These are phyloP conservation scores for Poecilia picta DNA, from an alignment of 2,797 vertebrate species.

Conservation along the genomic window DNA sequence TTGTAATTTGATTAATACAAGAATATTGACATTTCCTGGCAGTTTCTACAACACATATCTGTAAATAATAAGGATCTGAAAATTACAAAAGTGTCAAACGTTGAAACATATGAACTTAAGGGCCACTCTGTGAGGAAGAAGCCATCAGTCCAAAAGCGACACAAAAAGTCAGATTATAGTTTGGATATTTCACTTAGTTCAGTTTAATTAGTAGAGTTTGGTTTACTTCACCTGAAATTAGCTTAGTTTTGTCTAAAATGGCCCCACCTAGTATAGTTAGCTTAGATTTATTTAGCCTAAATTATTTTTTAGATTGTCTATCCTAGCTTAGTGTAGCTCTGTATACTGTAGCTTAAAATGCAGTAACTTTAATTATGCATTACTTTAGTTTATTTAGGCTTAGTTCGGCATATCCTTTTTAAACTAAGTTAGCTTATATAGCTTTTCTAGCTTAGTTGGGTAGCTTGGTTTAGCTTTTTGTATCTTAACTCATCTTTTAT, in stretches of 20 bases:
- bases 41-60: neutral
- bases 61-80: neutral
- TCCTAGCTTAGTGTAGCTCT: neutral
- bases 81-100: neutral
- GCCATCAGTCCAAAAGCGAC: neutral
- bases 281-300: neutral
- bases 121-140: neutral
- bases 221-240: neutral
- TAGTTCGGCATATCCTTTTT: no score
- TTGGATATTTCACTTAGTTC: neutral
- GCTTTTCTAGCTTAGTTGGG: neutral
- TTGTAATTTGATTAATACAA: neutral
- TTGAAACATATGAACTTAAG: neutral
- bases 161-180: neutral
- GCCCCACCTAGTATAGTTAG: neutral
- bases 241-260: neutral
- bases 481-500: neutral
- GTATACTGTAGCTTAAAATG: neutral
- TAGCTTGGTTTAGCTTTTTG: neutral
- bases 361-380: no score
- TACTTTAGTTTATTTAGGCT: neutral
- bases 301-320: neutral
- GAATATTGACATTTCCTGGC: neutral
- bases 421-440: no score
- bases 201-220: neutral